Evolutionary conservation across 1,140 invertebrate genomes (phyloP).

Genomic region (Pachypsylla venusta): DNA sequence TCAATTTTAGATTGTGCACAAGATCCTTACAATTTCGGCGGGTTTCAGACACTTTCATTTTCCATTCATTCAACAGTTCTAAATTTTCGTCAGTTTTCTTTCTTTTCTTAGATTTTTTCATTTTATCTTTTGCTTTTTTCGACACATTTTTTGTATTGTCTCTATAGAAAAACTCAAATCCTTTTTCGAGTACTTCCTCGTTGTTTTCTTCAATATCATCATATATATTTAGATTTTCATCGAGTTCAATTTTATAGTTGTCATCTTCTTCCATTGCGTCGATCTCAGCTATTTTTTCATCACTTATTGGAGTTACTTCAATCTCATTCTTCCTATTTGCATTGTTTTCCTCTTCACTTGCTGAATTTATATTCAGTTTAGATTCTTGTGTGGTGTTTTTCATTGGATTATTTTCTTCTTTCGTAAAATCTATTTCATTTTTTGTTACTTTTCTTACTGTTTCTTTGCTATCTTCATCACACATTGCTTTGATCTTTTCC

Average conservation of each 20-base stretch:
- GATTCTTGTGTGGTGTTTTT: not conserved
- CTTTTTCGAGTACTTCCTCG: not conserved
- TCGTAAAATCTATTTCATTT: not conserved
- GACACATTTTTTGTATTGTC: not conserved
- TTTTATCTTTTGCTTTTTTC: conserved; percentile 3
- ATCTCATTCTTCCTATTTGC: not conserved
- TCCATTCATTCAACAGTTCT: conserved; percentile 4
- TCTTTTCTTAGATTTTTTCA: not conserved
- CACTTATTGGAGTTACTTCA: not conserved
- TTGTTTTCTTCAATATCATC: not conserved
- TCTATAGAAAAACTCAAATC: not conserved
- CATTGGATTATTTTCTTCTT: not conserved
- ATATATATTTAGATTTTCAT: not conserved
- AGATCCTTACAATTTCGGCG: not conserved
- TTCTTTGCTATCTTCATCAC: not conserved
- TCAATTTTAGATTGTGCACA: conserved; percentile 3
- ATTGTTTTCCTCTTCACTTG: not conserved
- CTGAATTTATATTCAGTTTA: not conserved
- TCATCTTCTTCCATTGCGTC: not conserved
- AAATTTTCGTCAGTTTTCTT: conserved; percentile 8
- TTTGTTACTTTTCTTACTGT: not conserved
- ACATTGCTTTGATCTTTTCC: not conserved
- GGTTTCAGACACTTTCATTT: conserved; percentile 7
- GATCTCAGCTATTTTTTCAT: not conserved
- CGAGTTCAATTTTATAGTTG: not conserved